A percentile compares a stretch with the other conserved stretches of the same genome.
Evolutionary conservation across 2,113 vertebrate species (phyloP).

Genomic region (Chiloscyllium plagiosum): DNA sequence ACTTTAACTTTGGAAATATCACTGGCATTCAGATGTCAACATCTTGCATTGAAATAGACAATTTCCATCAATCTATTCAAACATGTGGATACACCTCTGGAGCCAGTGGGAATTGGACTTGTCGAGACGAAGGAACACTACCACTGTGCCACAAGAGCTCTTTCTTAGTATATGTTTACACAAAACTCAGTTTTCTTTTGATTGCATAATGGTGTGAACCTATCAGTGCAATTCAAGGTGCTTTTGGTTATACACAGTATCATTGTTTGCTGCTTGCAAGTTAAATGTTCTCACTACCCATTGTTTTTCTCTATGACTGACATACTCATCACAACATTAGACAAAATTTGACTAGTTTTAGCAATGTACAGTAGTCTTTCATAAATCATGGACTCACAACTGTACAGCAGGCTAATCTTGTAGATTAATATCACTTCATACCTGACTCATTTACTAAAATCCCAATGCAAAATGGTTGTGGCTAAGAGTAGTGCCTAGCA

Average conservation of each 20-base stretch:
- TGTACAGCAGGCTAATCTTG: neutral
- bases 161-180: neutral
- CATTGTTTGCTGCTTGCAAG: neutral
- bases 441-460: neutral
- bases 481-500: constrained; percentile 23
- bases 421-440: constrained; percentile 19
- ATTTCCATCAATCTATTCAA: too few species aligned
- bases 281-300: neutral
- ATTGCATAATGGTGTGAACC: neutral
- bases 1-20: neutral
- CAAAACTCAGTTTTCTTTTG: neutral
- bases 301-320: neutral
- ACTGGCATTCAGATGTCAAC: neutral
- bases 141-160: too few species aligned
- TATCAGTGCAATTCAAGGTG: neutral
- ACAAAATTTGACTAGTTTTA: neutral
- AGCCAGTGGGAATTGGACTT: too few species aligned
- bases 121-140: too few species aligned
- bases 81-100: too few species aligned
- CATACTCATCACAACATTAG: neutral
- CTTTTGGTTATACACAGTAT: neutral
- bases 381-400: constrained; percentile 34
- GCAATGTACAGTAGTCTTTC: neutral
- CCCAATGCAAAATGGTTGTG: constrained; percentile 35
- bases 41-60: neutral